Percentiles rank a stretch among this genome's conserved stretches.
phyloP scores from a whole-genome alignment of 1,140 invertebrate species.

The Drosophila repleta region DNA sequence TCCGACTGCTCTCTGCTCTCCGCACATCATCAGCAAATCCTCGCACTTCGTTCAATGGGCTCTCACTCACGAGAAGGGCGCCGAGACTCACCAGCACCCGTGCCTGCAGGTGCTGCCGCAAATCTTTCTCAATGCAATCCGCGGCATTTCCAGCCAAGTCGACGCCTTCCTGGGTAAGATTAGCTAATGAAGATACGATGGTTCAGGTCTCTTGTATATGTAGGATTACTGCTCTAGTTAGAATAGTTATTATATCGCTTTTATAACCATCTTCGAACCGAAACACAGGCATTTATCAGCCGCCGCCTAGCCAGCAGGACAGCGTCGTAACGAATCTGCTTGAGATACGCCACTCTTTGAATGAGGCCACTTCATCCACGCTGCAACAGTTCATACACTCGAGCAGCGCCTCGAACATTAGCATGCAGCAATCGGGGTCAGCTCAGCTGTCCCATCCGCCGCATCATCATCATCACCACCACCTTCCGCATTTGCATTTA shows the following conservation, averaged over 20 bases:
- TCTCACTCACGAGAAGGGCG: conserved; percentile 88
- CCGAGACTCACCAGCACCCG: conserved; percentile 96
- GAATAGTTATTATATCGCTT: conserved; percentile 4
- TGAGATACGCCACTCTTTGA: conserved; percentile 76
- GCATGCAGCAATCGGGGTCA: conserved; percentile 35
- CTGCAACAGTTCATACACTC: conserved; percentile 77
- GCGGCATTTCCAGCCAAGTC: conserved; percentile 95
- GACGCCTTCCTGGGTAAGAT: conserved; percentile 96
- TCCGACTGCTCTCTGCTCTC: conserved; percentile 95
- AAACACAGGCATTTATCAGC: conserved; percentile 70
- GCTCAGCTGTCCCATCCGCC: conserved; percentile 27
- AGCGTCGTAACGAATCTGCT: conserved; percentile 74
- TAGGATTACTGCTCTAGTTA: background rate
- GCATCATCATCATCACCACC: conserved; percentile 63
- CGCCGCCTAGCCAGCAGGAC: conserved; percentile 61
- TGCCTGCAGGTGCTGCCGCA: conserved; percentile 93
- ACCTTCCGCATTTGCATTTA: conserved; percentile 78
- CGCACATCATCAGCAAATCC: conserved; percentile 93
- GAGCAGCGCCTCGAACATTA: conserved; percentile 63
- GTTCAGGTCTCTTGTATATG: background rate
- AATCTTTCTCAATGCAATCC: conserved; percentile 97
- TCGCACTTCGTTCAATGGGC: conserved; percentile 92
- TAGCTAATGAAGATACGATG: background rate
- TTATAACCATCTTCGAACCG: conserved; percentile 13
- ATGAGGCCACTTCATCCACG: conserved; percentile 75